Conservation (phyloP, 92 coral and sea anemone species). For the Desmophyllum pertusum region DNA sequence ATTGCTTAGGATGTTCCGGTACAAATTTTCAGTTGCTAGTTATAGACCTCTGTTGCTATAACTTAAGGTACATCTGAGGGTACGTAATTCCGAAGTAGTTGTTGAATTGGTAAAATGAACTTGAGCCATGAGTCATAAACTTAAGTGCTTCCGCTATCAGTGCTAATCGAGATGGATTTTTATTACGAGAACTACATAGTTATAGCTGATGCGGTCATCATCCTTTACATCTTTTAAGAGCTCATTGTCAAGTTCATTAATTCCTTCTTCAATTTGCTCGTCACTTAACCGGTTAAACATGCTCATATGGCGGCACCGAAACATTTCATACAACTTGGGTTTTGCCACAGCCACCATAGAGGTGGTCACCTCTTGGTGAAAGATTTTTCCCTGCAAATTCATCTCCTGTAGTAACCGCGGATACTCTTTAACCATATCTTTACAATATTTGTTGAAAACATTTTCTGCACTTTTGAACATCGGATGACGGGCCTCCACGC, state of each 20-base stretch:
- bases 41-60: too few species aligned
- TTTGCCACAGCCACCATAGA: not conserved
- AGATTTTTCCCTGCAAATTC: not conserved
- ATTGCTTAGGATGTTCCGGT: too few species aligned
- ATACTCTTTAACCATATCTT: not conserved
- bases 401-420: not conserved
- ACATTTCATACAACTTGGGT: slow-evolving; percentile 16
- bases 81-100: too few species aligned
- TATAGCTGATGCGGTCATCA: not conserved
- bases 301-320: not conserved
- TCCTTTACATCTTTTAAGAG: not conserved
- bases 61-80: too few species aligned
- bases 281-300: not conserved
- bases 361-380: not conserved
- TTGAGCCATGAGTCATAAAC: too few species aligned
- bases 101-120: too few species aligned
- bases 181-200: not conserved
- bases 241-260: not conserved
- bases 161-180: not conserved
- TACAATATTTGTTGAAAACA: not conserved
- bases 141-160: too few species aligned
- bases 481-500: not conserved
- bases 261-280: slow-evolving; percentile 13
- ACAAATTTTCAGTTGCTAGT: too few species aligned
- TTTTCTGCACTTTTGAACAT: not conserved